Conservation (phyloP, 2,888 invertebrate species). For the Linnaemya tessellans region DNA sequence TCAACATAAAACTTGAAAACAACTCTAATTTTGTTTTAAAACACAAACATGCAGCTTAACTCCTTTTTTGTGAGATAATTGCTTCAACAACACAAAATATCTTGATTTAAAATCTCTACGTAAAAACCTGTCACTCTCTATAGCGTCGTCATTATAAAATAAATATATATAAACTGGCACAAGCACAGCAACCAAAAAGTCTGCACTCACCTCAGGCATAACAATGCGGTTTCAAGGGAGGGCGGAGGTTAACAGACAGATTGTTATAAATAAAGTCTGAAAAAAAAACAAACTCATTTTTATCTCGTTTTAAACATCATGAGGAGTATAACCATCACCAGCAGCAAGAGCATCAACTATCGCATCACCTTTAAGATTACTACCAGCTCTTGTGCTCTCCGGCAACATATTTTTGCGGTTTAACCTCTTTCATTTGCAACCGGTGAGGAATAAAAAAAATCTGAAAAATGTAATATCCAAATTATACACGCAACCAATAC, state of each 20-base stretch:
- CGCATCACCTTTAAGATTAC: background rate
- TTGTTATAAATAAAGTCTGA: slow-evolving; percentile 34
- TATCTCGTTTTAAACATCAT: background rate
- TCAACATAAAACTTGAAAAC: slow-evolving; percentile 18
- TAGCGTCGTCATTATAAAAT: background rate
- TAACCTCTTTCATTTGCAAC: slow-evolving; percentile 62
- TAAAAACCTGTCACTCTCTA: slow-evolving; percentile 29
- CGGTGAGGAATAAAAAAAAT: slow-evolving; percentile 19
- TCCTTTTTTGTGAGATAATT: slow-evolving; percentile 30
- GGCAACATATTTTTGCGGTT: slow-evolving; percentile 67
- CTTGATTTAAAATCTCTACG: slow-evolving; percentile 35
- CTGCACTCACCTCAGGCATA: slow-evolving; percentile 37
- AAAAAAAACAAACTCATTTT: slow-evolving; percentile 29
- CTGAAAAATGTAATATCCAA: slow-evolving; percentile 9
- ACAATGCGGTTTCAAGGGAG: slow-evolving; percentile 33
- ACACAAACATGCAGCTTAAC: slow-evolving; percentile 36
- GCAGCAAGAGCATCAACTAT: slow-evolving; percentile 13
- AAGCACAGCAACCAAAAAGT: background rate
- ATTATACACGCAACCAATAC: slow-evolving; percentile 43
- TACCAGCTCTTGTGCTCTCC: slow-evolving; percentile 26
- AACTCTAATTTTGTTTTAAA: slow-evolving; percentile 18
- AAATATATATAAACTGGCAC: background rate
- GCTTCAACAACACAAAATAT: slow-evolving; percentile 24
- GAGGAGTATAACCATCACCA: background rate
- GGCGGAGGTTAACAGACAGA: slow-evolving; percentile 11